Base-by-base conservation (phyloP, 92 coral and sea anemone species). In the Epizoanthus scotinus region DNA sequence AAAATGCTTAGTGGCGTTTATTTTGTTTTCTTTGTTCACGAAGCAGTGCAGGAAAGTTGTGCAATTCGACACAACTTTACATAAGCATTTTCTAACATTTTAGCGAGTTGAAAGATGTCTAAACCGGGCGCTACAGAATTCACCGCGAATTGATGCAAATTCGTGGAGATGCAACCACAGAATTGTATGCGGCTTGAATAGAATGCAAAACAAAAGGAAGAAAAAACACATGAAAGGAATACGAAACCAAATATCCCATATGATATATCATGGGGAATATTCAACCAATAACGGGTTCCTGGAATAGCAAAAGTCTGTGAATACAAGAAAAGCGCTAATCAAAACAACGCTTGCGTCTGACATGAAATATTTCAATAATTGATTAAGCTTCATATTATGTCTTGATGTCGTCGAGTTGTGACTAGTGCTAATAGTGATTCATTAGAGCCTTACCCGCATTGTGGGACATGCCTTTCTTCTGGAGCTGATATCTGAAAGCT, bases 401-500 rank as follows among this genome's bases (percentile, higher is more conserved):
- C 27, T 59, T 2, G 7, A 25, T 44, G 64, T 59, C 27, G 2
- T 20, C 22, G 27, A 25, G 0, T 59, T 20, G 27, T 59, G 24
- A 59, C 6, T 14, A 20, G 20, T 20, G 22, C n/a, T 59, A 25
- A 20, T 59, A 18, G 4, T 17, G 58, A 53, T 66, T 52, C 7
- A 27, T 26, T 18, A 56, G 40, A 77, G 70, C 53, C 69, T 89
- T 86, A 92, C 97, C 97, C 55, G 91, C 91, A 31, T 86, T 78
- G 79, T 92, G 97, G 56, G 93, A 89, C 36, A 86, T 82, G 73
- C 97, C 94, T 78, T 89, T 95, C 95, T 95, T 95, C 79, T 94
- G 98, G 34, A 95, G 98, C 75, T 95, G 98, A 70, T 92, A 94
- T 60, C 97, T 90, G 91, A 95, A 95, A 26, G 95, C 98, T 95